Evolutionary conservation across 1,140 invertebrate species (phyloP).

Genomic region (Sarcophaga bullata): DNA sequence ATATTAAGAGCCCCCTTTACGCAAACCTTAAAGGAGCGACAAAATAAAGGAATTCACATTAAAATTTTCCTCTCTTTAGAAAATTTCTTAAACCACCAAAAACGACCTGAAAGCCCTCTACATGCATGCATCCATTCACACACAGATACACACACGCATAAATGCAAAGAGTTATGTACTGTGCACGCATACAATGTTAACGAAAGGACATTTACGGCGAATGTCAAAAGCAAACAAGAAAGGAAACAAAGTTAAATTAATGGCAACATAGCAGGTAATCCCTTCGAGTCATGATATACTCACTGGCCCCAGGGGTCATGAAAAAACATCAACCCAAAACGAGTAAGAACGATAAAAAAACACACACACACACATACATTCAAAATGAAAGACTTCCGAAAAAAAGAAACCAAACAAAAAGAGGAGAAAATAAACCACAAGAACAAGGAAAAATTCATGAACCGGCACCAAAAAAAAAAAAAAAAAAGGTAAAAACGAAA

Average conservation of each 20-base stretch:
- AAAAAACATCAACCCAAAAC: conserved; percentile 2
- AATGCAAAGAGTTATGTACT: background rate
- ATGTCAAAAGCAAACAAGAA: conserved; percentile 18
- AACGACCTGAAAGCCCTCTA: too few species aligned
- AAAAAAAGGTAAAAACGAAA: background rate
- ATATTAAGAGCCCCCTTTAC: too few species aligned
- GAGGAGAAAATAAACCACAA: background rate
- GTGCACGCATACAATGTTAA: background rate
- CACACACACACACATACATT: background rate
- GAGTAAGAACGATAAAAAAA: background rate
- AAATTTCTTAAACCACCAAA: too few species aligned
- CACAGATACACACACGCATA: background rate
- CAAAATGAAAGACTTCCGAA: background rate
- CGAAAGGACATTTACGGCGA: conserved; percentile 19
- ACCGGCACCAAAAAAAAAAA: background rate
- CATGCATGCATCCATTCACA: background rate
- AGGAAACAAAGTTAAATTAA: conserved; percentile 25
- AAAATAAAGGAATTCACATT: too few species aligned
- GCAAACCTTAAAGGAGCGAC: too few species aligned
- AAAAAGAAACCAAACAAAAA: background rate
- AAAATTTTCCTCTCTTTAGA: too few species aligned
- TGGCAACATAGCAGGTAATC: conserved; percentile 25
- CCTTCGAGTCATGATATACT: background rate
- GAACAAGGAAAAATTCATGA: background rate
- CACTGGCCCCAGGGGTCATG: background rate